Evolutionary conservation across 64 coral and sea anemone species (phyloP), one percentile per base, ranked within the genome.

Genomic region (Pachyseris speciosa): DNA sequence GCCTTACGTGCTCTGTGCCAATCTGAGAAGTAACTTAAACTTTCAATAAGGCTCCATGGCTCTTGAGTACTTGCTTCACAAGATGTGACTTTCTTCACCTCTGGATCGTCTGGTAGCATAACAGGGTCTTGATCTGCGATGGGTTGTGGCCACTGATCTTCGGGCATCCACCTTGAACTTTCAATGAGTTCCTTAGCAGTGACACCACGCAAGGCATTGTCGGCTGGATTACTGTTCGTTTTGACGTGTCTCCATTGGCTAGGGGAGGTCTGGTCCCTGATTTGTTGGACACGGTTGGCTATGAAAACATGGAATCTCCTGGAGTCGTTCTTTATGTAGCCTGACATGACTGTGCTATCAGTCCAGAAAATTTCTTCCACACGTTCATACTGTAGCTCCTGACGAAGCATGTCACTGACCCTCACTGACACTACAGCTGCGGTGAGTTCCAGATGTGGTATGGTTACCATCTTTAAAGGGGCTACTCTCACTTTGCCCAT

Each of bases 111-210:
- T 48, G 6, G 37, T 31, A 37, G 29, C 9, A 0, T 16, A 69
- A 69, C 66, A 69, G 37, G 66, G 66, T 69, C 66, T 69, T 69
- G 66, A 69, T 69, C 66, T 31, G 15, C 66, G 33, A 37, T 8
- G 24, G 66, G 66, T 69, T 69, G 66, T 69, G 66, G 66, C 66
- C 66, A 69, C 11, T 69, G 29, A 17, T 69, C 66, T 37, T 69
- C 66, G 31, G 66, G 66, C 66, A 69, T 69, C 66, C 66, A 69
- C 41, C 60, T 64, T 64, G 60, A 64, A 64, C 60, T 64, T 64
- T 64, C 60, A 64, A 64, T 24, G 60, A 64, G 60, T 64, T 64
- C 60, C 60, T 64, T 32, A 24, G 60, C 25, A 64, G 60, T 64
- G 24, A 64, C 27, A 29, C 60, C 60, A 64, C 25, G n/a, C n/a